Conservation (phyloP, 37 sponge, comb jelly and placozoan genomes). For the Hexactinellida sp. region DNA sequence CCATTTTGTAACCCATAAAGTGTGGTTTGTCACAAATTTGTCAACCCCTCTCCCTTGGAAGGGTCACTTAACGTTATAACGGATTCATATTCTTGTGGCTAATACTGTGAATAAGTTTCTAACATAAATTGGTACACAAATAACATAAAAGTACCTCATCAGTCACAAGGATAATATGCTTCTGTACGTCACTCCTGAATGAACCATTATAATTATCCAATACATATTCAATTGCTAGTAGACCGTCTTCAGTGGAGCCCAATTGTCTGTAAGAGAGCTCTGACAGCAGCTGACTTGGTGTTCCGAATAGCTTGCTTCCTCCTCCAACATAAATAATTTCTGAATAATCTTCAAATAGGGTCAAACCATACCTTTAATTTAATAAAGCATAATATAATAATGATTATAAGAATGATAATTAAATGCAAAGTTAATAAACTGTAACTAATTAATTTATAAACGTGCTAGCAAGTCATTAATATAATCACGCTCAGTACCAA, state of each 20-base stretch:
- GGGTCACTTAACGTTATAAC: no score
- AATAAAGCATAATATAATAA: not conserved
- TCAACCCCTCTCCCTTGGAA: no score
- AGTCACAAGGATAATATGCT: not conserved
- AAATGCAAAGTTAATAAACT: not conserved
- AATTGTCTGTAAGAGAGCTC: not conserved
- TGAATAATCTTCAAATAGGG: not conserved
- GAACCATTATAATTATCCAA: not conserved
- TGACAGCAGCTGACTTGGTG: not conserved
- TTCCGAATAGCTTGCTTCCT: not conserved
- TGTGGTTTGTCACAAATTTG: no score
- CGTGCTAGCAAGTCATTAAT: not conserved
- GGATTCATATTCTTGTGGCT: no score
- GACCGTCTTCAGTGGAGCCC: not conserved
- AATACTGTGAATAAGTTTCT: no score
- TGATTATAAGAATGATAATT: no score
- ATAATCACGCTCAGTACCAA: no score
- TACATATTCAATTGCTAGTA: not conserved
- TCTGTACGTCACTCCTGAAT: conserved; percentile 11
- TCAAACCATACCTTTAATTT: not conserved
- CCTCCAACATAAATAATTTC: not conserved
- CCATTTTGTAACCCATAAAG: no score
- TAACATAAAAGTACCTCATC: not conserved
- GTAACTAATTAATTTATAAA: not conserved
- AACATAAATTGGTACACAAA: not conserved